phyloP scores from a whole-genome alignment of 2,888 invertebrate species.

The Lycaena phlaeas region DNA sequence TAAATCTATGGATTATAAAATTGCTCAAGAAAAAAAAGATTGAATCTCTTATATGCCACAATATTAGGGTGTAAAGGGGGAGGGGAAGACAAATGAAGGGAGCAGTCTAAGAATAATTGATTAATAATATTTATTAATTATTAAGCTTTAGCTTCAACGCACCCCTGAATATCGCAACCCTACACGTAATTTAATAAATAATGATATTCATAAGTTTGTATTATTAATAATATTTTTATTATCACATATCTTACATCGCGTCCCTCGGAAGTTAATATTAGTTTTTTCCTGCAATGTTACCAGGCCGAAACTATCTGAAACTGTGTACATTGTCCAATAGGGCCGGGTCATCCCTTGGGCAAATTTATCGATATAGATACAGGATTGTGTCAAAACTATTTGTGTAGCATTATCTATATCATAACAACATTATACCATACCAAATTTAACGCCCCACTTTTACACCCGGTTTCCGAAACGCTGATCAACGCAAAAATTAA shows the following conservation, averaged over 20 bases:
- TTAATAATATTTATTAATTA: slow-evolving; percentile 6
- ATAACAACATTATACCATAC: slow-evolving; percentile 11
- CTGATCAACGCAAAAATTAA: no score
- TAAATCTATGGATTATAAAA: no score
- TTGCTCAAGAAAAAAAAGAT: no score
- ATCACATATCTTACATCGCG: no score
- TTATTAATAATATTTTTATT: no score
- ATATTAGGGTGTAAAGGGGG: not conserved
- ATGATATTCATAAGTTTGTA: no score
- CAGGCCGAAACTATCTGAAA: slow-evolving; percentile 1
- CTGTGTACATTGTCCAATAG: slow-evolving; percentile 18
- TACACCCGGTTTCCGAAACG: no score
- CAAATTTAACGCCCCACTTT: slow-evolving; percentile 1
- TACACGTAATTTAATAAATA: not conserved
- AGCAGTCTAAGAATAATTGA: not conserved
- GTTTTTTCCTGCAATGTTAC: not conserved
- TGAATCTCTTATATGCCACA: no score
- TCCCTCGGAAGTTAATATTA: no score
- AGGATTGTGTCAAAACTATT: slow-evolving; percentile 17
- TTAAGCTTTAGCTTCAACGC: not conserved
- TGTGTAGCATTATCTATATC: not conserved
- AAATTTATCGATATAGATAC: slow-evolving; percentile 20
- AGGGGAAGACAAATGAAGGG: not conserved
- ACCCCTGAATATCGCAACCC: slow-evolving; percentile 1
- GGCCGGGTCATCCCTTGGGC: slow-evolving; percentile 19